Evolutionary conservation across 2,888 invertebrate genomes (phyloP).

Genomic region (Netelia virgata): DNA sequence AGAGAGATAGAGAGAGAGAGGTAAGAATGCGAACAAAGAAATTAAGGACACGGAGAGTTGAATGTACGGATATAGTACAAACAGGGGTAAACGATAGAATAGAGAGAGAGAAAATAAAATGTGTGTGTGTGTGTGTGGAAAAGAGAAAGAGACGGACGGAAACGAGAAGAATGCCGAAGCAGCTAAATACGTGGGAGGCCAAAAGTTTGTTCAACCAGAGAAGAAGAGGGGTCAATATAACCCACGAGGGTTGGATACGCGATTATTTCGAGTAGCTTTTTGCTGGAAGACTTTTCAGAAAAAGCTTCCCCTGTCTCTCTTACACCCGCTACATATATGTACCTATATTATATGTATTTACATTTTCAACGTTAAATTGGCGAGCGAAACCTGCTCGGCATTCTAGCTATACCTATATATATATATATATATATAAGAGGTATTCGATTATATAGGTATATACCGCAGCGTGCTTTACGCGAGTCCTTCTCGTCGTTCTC

Average conservation of each 20-base stretch:
- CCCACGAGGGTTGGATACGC: slow-evolving; percentile 46
- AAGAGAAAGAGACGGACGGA: slow-evolving; percentile 65
- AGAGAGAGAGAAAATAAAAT: neutral
- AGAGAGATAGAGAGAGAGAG: neutral
- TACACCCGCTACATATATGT: slow-evolving; percentile 12
- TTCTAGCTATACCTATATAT: neutral
- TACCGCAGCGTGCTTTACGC: slow-evolving; percentile 28
- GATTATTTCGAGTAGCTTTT: slow-evolving; percentile 59
- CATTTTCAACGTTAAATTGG: slow-evolving; percentile 36
- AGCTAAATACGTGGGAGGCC: slow-evolving; percentile 42
- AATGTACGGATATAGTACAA: neutral
- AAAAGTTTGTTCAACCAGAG: slow-evolving; percentile 51
- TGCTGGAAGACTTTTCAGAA: slow-evolving; percentile 35
- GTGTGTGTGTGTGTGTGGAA: neutral
- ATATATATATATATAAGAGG: slow-evolving; percentile 19
- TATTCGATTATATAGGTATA: slow-evolving; percentile 15
- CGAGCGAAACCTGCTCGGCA: slow-evolving; percentile 18
- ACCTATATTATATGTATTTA: slow-evolving; percentile 28
- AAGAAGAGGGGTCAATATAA: slow-evolving; percentile 42
- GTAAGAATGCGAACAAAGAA: slow-evolving; percentile 26
- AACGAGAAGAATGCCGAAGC: slow-evolving; percentile 43
- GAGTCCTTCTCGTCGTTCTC: slow-evolving; percentile 40
- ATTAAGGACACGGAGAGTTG: slow-evolving; percentile 2
- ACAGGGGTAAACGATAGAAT: neutral
- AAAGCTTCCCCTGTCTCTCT: slow-evolving; percentile 18